phyloP scores from a whole-genome alignment of 2,888 invertebrate genomes.

The Drosophila infuscata region DNA sequence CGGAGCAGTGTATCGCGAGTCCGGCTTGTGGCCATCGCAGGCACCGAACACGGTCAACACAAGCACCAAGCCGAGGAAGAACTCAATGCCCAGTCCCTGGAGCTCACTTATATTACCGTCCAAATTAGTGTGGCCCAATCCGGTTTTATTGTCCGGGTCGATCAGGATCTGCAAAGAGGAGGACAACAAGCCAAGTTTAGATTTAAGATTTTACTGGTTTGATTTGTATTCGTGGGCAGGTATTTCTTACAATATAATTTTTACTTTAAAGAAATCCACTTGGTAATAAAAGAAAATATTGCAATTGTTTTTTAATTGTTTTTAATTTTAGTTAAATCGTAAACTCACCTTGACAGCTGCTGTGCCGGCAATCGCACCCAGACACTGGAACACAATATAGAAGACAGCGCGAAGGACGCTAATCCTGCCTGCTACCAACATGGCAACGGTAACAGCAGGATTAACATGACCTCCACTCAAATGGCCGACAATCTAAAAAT shows the following conservation, averaged over 20 bases:
- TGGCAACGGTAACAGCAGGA: slow-evolving; percentile 94
- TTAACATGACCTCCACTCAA: slow-evolving; percentile 96
- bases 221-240: too few species aligned
- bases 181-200: background rate
- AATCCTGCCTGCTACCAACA: slow-evolving; percentile 92
- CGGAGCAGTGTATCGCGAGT: slow-evolving; percentile 92
- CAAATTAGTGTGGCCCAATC: slow-evolving; percentile 90
- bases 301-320: too few species aligned
- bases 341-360: slow-evolving; percentile 88
- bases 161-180: slow-evolving; percentile 87
- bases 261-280: background rate
- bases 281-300: background rate
- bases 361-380: slow-evolving; percentile 93
- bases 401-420: slow-evolving; percentile 90
- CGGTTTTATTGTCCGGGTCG: slow-evolving; percentile 87
- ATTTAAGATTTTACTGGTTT: background rate
- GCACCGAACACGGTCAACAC: slow-evolving; percentile 96
- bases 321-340: background rate
- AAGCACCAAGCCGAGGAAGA: slow-evolving; percentile 95
- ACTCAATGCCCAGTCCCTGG: slow-evolving; percentile 95
- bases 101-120: slow-evolving; percentile 88
- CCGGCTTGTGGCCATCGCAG: slow-evolving; percentile 85
- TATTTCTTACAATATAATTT: too few species aligned
- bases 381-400: slow-evolving; percentile 93
- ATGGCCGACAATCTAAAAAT: slow-evolving; percentile 90